Percentiles rank a stretch among this genome's conserved stretches.
phyloP scores from a whole-genome alignment of 2,888 invertebrate species.

The Plebejus anna region DNA sequence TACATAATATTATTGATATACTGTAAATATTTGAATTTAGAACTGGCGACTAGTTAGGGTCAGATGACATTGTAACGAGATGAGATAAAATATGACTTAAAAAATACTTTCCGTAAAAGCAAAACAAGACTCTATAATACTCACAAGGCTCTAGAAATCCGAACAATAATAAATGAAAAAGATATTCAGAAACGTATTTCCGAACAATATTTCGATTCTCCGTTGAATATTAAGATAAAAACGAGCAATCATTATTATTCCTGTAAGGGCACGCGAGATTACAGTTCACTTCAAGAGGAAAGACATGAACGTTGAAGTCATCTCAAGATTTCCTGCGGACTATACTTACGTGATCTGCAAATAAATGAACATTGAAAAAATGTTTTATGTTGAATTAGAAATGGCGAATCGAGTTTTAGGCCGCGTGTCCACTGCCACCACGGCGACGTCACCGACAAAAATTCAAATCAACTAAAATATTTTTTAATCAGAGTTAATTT shows the following conservation, averaged over 20 bases:
- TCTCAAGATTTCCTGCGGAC: constrained; percentile 30
- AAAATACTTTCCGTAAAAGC: neutral
- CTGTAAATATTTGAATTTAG: neutral
- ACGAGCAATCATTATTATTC: constrained; percentile 30
- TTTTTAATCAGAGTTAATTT: too few relatives aligned
- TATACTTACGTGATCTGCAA: constrained; percentile 29
- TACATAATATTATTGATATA: too few relatives aligned
- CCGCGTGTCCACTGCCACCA: too few relatives aligned
- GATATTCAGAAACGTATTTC: neutral
- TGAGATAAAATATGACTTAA: too few relatives aligned
- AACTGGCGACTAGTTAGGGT: too few relatives aligned
- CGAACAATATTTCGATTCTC: neutral
- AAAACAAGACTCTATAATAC: neutral
- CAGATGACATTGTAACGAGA: too few relatives aligned
- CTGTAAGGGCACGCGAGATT: constrained; percentile 29
- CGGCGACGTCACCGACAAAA: too few relatives aligned
- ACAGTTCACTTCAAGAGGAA: constrained; percentile 29
- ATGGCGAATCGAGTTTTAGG: neutral
- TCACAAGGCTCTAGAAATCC: neutral
- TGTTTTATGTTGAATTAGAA: constrained; percentile 25
- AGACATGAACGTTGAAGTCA: constrained; percentile 31
- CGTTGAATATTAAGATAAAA: constrained; percentile 28
- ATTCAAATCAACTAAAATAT: too few relatives aligned
- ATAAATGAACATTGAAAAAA: constrained; percentile 27
- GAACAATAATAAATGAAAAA: neutral